phyloP scores from a whole-genome alignment of 2,888 invertebrate genomes.

The Cheilosia vulpina region DNA sequence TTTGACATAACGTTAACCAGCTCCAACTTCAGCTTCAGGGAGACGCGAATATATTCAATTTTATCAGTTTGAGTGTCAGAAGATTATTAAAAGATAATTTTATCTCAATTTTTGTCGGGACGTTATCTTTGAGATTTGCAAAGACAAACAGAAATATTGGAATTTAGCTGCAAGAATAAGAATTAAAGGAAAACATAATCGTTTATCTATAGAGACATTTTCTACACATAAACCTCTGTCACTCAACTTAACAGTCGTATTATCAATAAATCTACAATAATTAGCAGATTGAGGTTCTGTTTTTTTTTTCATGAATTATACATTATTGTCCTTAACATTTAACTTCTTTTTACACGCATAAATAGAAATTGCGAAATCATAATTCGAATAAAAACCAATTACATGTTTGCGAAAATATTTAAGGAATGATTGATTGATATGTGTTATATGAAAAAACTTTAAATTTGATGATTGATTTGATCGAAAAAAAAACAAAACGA shows the following conservation, averaged over 20 bases:
- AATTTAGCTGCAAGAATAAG: no score
- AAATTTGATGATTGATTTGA: slow-evolving; percentile 4
- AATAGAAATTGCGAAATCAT: slow-evolving; percentile 7
- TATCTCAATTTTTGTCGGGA: no score
- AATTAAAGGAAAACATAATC: no score
- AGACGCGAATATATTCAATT: no score
- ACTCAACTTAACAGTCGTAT: slow-evolving; percentile 40
- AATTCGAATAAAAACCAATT: slow-evolving; percentile 1
- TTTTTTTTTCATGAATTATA: slow-evolving; percentile 50
- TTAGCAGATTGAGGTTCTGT: slow-evolving; percentile 52
- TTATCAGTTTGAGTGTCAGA: no score
- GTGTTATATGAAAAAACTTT: slow-evolving; percentile 47
- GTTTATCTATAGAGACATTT: no score
- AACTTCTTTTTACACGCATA: slow-evolving; percentile 35
- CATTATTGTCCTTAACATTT: slow-evolving; percentile 74
- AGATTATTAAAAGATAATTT: no score
- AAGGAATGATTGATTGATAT: slow-evolving; percentile 57
- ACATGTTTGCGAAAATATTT: background rate
- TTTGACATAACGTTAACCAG: no score
- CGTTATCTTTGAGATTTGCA: no score
- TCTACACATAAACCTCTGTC: background rate
- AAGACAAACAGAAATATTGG: no score
- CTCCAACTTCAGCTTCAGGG: no score
- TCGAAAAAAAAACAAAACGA: slow-evolving; percentile 3
- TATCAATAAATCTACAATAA: slow-evolving; percentile 44